A percentile compares a stretch with the other conserved stretches of the same genome.
phyloP scores from a whole-genome alignment of 2,113 vertebrate species.

The Forbesichthys agassizii region DNA sequence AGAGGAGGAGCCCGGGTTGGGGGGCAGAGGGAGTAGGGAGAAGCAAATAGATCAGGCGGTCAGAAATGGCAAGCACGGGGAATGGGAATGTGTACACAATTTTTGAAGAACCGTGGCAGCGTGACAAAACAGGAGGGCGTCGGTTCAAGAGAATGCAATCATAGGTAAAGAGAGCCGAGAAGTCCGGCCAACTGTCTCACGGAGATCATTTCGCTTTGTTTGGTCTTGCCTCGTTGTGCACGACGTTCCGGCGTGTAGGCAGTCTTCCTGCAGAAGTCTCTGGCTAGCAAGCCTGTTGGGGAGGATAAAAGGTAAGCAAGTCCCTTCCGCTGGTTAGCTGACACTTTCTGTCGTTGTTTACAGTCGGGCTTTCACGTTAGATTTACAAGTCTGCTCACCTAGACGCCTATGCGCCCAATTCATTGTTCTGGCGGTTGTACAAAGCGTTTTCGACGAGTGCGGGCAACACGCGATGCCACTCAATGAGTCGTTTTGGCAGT shows the following conservation, averaged over 20 bases:
- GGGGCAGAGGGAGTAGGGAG: slow-evolving; percentile 30
- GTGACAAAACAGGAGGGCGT: slow-evolving; percentile 44
- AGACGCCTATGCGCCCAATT: neutral
- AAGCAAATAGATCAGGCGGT: slow-evolving; percentile 56
- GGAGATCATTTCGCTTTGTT: slow-evolving; percentile 28
- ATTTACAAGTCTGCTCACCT: slow-evolving; percentile 8
- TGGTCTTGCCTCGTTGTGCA: slow-evolving; percentile 34
- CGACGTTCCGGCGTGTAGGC: slow-evolving; percentile 28
- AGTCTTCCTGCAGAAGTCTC: slow-evolving; percentile 60
- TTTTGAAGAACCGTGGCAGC: slow-evolving; percentile 52
- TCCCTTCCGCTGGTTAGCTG: slow-evolving; percentile 23
- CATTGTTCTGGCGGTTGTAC: slow-evolving; percentile 30
- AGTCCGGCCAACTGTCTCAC: slow-evolving; percentile 29
- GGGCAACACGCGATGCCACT: slow-evolving; percentile 15
- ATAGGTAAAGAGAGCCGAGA: slow-evolving; percentile 9
- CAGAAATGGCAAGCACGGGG: slow-evolving; percentile 69
- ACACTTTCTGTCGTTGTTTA: slow-evolving; percentile 26
- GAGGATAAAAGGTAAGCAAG: slow-evolving; percentile 57
- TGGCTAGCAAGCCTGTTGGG: slow-evolving; percentile 49
- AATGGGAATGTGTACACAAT: slow-evolving; percentile 48
- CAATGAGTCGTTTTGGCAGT: neutral
- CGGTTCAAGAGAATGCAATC: slow-evolving; percentile 19
- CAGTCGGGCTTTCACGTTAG: slow-evolving; percentile 4
- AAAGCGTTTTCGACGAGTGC: slow-evolving; percentile 27
- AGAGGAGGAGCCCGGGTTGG: slow-evolving; percentile 39